Evolutionary conservation across 2,888 invertebrate genomes (phyloP).

Genomic region (Drosophila macrospina): DNA sequence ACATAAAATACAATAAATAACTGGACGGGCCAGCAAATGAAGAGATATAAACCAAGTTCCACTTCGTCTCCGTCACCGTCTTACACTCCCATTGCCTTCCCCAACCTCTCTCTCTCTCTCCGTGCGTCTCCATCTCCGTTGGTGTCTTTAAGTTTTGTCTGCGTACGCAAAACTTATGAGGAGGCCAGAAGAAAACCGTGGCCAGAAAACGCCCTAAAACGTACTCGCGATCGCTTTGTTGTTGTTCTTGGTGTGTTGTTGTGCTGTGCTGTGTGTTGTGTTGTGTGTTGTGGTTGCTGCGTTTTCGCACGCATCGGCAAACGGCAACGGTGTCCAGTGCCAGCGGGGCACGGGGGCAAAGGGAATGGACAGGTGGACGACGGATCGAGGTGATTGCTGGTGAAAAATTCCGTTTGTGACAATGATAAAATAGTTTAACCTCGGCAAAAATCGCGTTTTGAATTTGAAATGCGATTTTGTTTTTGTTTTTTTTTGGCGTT

Average conservation of each 20-base stretch:
- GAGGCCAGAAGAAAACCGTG: conserved; percentile 73
- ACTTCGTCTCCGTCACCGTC: conserved; percentile 37
- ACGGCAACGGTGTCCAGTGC: conserved; percentile 62
- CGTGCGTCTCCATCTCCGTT: neutral
- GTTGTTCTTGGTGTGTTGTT: conserved; percentile 25
- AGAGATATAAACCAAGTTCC: conserved; percentile 77
- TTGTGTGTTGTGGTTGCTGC: conserved; percentile 67
- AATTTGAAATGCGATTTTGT: conserved; percentile 81
- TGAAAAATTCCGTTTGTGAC: conserved; percentile 84
- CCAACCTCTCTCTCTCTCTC: neutral
- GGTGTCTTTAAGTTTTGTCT: conserved; percentile 32
- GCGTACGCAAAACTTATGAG: conserved; percentile 74
- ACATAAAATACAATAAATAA: conserved; percentile 77
- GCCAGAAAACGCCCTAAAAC: conserved; percentile 80
- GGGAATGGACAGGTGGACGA: conserved; percentile 61
- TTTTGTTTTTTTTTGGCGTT: conserved; percentile 68
- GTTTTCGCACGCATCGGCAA: conserved; percentile 78
- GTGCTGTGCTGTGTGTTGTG: conserved; percentile 14
- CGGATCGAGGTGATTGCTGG: conserved; percentile 72
- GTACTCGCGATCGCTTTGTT: conserved; percentile 59
- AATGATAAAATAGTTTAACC: conserved; percentile 85
- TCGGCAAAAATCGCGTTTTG: conserved; percentile 83
- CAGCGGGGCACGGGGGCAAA: conserved; percentile 17
- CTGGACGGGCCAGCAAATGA: conserved; percentile 75
- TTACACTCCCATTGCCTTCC: conserved; percentile 3